These are phyloP conservation scores for Esperia sulphurella DNA, from an alignment of 2,888 invertebrate species.

Conservation along the genomic window DNA sequence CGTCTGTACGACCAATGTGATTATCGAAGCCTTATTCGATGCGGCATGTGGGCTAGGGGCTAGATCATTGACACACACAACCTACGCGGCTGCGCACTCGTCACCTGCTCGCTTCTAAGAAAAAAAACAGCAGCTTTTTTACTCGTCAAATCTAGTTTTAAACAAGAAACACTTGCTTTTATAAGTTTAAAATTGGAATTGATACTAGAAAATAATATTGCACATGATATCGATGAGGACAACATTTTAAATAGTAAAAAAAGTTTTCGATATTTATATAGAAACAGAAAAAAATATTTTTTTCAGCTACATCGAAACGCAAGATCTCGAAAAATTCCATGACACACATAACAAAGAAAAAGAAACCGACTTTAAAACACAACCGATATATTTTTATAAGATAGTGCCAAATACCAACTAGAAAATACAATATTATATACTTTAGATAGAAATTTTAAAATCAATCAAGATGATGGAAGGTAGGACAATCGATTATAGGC, in stretches of 20 bases:
- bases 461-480: slow-evolving; percentile 75
- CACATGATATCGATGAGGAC: slow-evolving; percentile 24
- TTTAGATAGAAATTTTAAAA: slow-evolving; percentile 62
- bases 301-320: slow-evolving; percentile 65
- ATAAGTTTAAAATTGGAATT: slow-evolving; percentile 1
- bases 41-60: slow-evolving; percentile 75
- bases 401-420: slow-evolving; percentile 68
- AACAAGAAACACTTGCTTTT: slow-evolving; percentile 18
- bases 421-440: slow-evolving; percentile 59
- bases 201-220: slow-evolving; percentile 8
- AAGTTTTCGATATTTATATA: neutral
- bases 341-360: slow-evolving; percentile 52
- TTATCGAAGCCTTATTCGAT: slow-evolving; percentile 74
- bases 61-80: slow-evolving; percentile 79
- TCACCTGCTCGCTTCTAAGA: slow-evolving; percentile 67
- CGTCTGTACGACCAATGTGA: slow-evolving; percentile 59
- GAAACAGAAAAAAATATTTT: slow-evolving; percentile 14
- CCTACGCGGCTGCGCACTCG: slow-evolving; percentile 66
- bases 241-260: slow-evolving; percentile 38
- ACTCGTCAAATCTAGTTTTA: slow-evolving; percentile 60
- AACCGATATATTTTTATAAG: slow-evolving; percentile 65
- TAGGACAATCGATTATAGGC: slow-evolving; percentile 74
- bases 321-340: slow-evolving; percentile 75
- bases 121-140: slow-evolving; percentile 46
- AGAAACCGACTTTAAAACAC: slow-evolving; percentile 44